Evolutionary conservation across 1,140 invertebrate species (phyloP).

Genomic region (Drosophila leontia): DNA sequence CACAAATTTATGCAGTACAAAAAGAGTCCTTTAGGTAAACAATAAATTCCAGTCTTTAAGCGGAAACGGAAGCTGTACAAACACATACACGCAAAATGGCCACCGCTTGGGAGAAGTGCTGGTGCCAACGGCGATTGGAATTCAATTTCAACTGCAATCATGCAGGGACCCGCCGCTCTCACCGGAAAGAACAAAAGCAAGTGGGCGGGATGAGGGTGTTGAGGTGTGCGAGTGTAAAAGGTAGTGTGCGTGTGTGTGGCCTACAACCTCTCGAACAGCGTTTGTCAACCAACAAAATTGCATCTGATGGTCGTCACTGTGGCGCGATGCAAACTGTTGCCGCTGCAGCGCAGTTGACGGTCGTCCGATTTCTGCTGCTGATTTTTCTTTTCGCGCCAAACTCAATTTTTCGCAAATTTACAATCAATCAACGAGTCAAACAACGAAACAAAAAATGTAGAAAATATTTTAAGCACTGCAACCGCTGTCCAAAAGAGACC

Average conservation of each 20-base stretch:
- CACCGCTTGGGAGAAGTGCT: conserved; percentile 35
- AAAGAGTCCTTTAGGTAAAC: conserved; percentile 15
- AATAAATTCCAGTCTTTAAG: conserved; percentile 15
- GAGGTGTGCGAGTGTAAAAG: not conserved
- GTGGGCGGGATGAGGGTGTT: conserved; percentile 2
- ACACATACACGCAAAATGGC: conserved; percentile 51
- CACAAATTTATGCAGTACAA: not conserved
- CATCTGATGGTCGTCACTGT: conserved; percentile 43
- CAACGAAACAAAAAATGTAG: conserved; percentile 4
- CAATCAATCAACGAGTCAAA: conserved; percentile 49
- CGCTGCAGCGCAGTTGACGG: conserved; percentile 1
- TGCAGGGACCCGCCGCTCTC: conserved; percentile 33
- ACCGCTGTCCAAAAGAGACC: conserved; percentile 40
- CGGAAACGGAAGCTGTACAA: conserved; percentile 43
- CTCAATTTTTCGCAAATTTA: conserved; percentile 51
- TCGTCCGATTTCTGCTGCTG: conserved; percentile 11
- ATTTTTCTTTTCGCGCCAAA: conserved; percentile 43
- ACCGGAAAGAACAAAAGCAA: conserved; percentile 30
- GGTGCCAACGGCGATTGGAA: conserved; percentile 48
- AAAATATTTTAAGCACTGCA: conserved; percentile 23
- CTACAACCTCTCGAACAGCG: conserved; percentile 63
- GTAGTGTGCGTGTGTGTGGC: not conserved
- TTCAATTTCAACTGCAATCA: conserved; percentile 73
- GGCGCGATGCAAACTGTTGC: conserved; percentile 20
- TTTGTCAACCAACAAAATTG: conserved; percentile 82